Percentiles rank a stretch among this genome's conserved stretches.
phyloP scores from a whole-genome alignment of 2,888 invertebrate species.

The Nemurella pictetii region DNA sequence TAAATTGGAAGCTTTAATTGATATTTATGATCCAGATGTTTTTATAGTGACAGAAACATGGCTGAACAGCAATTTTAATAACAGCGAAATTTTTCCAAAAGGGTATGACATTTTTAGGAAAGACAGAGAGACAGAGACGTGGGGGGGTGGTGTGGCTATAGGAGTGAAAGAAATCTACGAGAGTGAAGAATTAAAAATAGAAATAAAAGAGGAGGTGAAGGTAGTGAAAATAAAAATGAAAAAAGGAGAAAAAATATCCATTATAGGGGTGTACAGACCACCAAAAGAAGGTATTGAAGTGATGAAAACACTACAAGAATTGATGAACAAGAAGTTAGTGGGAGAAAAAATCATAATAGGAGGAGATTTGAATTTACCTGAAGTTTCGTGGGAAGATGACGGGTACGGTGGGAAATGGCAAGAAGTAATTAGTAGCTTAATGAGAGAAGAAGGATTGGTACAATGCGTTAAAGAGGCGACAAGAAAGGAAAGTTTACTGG shows the following conservation, averaged over 20 bases:
- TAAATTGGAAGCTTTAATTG: not conserved
- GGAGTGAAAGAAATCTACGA: not conserved
- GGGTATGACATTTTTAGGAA: slow-evolving; percentile 1
- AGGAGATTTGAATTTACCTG: not conserved
- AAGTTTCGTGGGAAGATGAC: not conserved
- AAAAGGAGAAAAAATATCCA: not conserved
- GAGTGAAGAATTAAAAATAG: not conserved
- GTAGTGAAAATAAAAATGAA: not conserved
- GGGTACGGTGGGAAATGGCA: not conserved
- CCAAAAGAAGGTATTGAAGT: not conserved
- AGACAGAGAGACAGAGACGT: not conserved
- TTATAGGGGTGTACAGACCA: not conserved
- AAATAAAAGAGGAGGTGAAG: not conserved
- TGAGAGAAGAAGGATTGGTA: not conserved
- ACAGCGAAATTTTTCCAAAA: not conserved
- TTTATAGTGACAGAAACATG: slow-evolving; percentile 6
- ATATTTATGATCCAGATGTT: slow-evolving; percentile 12
- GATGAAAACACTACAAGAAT: not conserved
- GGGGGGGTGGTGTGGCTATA: not conserved
- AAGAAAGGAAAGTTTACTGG: not conserved
- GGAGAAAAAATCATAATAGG: not conserved
- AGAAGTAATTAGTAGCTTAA: not conserved
- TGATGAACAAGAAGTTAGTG: not conserved
- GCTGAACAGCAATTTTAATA: not conserved
- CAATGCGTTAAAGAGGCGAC: not conserved